Base-by-base conservation (phyloP, 2,797 vertebrate genomes). In the Siniperca undulata region DNA sequence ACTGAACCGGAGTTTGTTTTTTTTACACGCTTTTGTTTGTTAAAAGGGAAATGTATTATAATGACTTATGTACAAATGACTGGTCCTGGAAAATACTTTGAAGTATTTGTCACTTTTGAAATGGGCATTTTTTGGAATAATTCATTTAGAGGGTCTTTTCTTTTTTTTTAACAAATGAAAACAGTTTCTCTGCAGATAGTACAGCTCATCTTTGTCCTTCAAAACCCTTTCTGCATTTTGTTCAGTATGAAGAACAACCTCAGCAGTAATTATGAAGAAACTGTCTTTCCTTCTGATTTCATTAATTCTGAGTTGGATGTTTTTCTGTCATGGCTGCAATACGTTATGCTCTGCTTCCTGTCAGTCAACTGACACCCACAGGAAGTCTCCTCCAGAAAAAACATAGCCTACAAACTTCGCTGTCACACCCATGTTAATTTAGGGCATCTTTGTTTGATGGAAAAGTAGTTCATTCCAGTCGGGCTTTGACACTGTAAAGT, bases 341-440 rank as follows among this genome's bases (percentile, higher is more conserved):
- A 44, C 53, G 11, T 67, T 36, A 19, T 61, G 52, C 24, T 59
- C n/a, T 13, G 34, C 1, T 50, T 81, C 19, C 79, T 50, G 27
- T 70, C 14, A 17, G 55, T 58, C 66, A 50, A 61, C 24, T 59
- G 80, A 75, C 76, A 64, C 72, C 72, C 62, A 66, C 55, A 58
- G 80, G 76, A 75, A 74, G 61, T 78, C 46, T 53, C 52, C 68
- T 56, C 67, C 71, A 62, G 61, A 30, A 50, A 67, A 55, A 81
- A 66, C 70, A 81, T 19, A 20, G 17, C 27, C 42, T 38, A 36
- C 52, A 16, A 52, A 34, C n/a, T 12, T 20, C 68, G 10, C 53
- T 12, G 22, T 67, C 56, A 13, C 64, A 20, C 68, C 61, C 61
- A 11, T 27, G 11, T 46, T 27, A 0, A 30, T 66, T 42, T 8